phyloP scores from a whole-genome alignment of 2,113 vertebrate genomes.

The Pachyramphus minor region DNA sequence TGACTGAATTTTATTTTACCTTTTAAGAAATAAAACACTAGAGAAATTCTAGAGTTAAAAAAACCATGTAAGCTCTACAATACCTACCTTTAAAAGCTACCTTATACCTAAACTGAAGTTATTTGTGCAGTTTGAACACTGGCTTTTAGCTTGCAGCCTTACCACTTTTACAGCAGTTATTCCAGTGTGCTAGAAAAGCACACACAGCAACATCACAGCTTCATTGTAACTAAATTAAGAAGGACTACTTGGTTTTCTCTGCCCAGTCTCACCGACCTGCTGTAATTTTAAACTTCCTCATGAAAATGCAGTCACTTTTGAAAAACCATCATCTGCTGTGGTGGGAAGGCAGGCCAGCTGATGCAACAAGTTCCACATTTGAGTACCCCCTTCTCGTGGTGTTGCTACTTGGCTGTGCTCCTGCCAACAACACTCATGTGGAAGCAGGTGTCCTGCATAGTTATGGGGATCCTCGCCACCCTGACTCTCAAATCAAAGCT shows the following conservation, averaged over 20 bases:
- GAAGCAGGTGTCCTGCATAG: background rate
- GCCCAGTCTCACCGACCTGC: background rate
- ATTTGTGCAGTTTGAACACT: background rate
- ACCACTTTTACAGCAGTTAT: background rate
- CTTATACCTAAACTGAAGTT: background rate
- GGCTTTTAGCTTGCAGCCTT: background rate
- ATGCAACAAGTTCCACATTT: background rate
- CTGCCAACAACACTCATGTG: background rate
- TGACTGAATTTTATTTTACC: background rate
- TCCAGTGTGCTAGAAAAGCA: background rate
- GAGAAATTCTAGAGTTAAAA: background rate
- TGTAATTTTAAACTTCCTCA: background rate
- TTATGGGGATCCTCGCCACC: background rate
- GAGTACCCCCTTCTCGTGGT: rapidly evolving
- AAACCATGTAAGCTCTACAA: background rate
- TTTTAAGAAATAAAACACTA: background rate
- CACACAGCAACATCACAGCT: background rate
- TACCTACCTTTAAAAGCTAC: background rate
- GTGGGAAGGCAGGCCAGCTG: background rate
- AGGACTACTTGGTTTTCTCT: background rate
- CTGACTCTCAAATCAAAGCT: background rate
- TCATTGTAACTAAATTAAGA: background rate
- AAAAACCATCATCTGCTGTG: background rate
- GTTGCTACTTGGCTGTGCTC: background rate
- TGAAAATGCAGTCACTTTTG: background rate